phyloP scores from a whole-genome alignment of 2,113 vertebrate species.

The Sciurus niger region DNA sequence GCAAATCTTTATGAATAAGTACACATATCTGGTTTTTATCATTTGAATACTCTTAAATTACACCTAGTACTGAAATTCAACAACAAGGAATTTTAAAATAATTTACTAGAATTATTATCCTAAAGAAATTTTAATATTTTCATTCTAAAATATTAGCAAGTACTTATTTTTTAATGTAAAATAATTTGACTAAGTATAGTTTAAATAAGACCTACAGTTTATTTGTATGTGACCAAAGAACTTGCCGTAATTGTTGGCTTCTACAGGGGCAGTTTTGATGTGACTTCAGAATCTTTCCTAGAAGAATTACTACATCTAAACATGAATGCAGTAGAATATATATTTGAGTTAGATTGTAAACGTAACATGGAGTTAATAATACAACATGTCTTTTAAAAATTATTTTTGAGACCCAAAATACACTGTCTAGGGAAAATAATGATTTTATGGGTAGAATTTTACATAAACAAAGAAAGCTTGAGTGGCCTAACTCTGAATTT shows the following conservation, averaged over 20 bases:
- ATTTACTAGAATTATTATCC: background rate
- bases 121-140: constrained; percentile 38
- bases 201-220: background rate
- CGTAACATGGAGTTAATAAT: background rate
- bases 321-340: background rate
- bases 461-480: background rate
- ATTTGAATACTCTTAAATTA: constrained; percentile 15
- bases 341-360: background rate
- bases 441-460: background rate
- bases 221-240: background rate
- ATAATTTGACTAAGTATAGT: background rate
- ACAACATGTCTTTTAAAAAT: background rate
- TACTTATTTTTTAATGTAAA: constrained; percentile 25
- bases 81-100: background rate
- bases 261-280: background rate
- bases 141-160: background rate
- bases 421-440: background rate
- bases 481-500: background rate
- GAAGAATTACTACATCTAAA: background rate
- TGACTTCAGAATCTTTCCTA: constrained; percentile 41
- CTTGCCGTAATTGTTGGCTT: background rate
- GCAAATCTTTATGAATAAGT: background rate
- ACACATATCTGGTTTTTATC: background rate
- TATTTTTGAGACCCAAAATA: background rate
- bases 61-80: background rate